These are phyloP conservation scores for Torymus tubicola DNA, from an alignment of 2,888 invertebrate genomes.

Conservation along the genomic window DNA sequence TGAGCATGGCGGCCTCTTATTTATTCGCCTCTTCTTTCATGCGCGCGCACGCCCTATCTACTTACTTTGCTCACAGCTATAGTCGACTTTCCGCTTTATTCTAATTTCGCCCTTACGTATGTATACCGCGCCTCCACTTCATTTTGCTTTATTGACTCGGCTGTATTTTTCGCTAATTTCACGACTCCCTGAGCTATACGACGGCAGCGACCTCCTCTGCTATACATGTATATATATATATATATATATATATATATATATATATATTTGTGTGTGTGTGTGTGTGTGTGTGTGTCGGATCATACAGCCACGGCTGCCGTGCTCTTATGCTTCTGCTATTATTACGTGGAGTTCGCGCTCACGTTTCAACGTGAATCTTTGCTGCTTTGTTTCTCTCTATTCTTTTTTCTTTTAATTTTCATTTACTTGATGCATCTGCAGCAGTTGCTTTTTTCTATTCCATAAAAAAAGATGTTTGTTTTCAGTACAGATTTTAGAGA, in stretches of 20 bases:
- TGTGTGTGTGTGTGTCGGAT: no score
- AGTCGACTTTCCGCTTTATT: slow-evolving; percentile 19
- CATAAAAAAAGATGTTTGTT: no score
- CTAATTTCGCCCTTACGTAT: slow-evolving; percentile 17
- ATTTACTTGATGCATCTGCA: not conserved
- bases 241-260: no score
- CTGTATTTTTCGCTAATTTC: slow-evolving; percentile 39
- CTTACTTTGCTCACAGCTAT: slow-evolving; percentile 21
- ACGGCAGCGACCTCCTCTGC: no score
- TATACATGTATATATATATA: no score
- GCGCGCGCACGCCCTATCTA: slow-evolving; percentile 11
- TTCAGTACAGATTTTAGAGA: no score
- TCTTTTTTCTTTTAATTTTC: not conserved
- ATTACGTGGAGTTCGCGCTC: not conserved
- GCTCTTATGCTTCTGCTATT: not conserved
- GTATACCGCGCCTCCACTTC: slow-evolving; percentile 1
- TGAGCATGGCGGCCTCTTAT: slow-evolving; percentile 21
- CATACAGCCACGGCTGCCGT: no score
- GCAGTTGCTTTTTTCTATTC: no score
- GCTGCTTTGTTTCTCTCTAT: not conserved
- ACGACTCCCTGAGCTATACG: not conserved
- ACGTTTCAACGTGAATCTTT: not conserved
- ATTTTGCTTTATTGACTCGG: slow-evolving; percentile 41
- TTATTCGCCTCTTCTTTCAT: slow-evolving; percentile 41
- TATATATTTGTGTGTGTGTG: no score